phyloP scores from a whole-genome alignment of 2,113 vertebrate species.

The Opisthocomus hoazin region DNA sequence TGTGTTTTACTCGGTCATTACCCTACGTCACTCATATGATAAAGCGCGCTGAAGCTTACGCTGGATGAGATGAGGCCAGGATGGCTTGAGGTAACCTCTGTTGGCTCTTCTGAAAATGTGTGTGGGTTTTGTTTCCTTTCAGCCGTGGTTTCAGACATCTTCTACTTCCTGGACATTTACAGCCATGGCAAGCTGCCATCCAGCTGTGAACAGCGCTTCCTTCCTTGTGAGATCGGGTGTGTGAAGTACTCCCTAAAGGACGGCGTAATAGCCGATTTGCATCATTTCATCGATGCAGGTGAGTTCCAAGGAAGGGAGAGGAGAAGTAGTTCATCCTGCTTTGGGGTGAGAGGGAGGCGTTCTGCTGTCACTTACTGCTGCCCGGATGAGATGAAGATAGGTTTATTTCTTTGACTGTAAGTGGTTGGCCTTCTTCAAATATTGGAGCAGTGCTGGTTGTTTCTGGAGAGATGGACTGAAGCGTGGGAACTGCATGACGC shows the following conservation, averaged over 20 bases:
- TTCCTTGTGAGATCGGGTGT: constrained; percentile 81
- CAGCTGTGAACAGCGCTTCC: constrained; percentile 73
- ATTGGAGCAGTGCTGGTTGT: neutral
- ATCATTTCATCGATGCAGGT: constrained; percentile 78
- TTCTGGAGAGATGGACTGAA: neutral
- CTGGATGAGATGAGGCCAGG: neutral
- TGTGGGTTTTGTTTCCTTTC: neutral
- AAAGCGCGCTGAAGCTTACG: neutral
- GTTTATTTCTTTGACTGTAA: neutral
- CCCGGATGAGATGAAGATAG: neutral
- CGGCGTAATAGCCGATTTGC: constrained; percentile 72
- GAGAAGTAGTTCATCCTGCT: neutral
- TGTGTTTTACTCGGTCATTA: neutral
- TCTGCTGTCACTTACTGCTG: neutral
- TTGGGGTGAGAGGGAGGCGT: neutral
- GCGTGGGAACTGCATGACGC: neutral
- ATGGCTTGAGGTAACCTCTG: neutral
- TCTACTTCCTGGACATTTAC: constrained; percentile 78
- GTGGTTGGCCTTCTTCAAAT: neutral
- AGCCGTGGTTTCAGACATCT: constrained; percentile 63
- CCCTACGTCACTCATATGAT: neutral
- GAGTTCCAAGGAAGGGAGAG: neutral
- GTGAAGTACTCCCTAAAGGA: constrained; percentile 72
- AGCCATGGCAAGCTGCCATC: constrained; percentile 75
- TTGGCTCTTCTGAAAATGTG: neutral